phyloP scores from a whole-genome alignment of 2,113 vertebrate genomes.

The Ciconia maguari region DNA sequence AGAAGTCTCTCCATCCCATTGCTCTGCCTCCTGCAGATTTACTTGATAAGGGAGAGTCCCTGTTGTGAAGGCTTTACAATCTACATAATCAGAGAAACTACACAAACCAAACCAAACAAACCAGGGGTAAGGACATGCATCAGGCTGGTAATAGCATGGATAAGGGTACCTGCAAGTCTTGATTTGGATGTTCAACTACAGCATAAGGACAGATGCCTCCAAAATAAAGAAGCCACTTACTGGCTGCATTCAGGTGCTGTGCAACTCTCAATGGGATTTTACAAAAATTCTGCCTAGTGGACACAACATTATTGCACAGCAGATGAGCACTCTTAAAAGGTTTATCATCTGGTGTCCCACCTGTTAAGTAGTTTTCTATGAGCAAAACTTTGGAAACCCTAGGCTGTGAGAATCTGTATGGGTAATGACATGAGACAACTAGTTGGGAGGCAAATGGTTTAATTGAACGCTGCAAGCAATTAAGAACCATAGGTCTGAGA shows the following conservation, averaged over 20 bases:
- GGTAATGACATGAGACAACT: not conserved
- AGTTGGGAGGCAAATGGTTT: not conserved
- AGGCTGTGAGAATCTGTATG: not conserved
- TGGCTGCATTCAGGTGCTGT: not conserved
- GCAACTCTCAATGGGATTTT: not conserved
- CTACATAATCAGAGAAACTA: not conserved
- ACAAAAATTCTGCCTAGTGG: not conserved
- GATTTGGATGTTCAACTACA: not conserved
- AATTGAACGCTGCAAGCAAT: not conserved
- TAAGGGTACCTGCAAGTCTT: not conserved
- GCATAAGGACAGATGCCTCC: not conserved
- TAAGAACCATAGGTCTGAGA: not conserved
- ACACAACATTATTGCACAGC: rapidly evolving
- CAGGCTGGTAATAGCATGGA: not conserved
- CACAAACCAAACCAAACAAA: not conserved
- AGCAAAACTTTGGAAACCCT: not conserved
- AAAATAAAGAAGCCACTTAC: not conserved
- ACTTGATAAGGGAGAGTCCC: not conserved
- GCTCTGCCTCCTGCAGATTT: not conserved
- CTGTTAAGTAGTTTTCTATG: not conserved
- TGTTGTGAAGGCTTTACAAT: not conserved
- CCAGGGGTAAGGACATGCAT: not conserved
- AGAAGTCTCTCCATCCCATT: not conserved
- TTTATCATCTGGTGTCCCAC: not conserved
- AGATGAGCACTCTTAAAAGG: not conserved